Evolutionary conservation across 23 tunicate species (phyloP).

Genomic region (Ascidia mentula): DNA sequence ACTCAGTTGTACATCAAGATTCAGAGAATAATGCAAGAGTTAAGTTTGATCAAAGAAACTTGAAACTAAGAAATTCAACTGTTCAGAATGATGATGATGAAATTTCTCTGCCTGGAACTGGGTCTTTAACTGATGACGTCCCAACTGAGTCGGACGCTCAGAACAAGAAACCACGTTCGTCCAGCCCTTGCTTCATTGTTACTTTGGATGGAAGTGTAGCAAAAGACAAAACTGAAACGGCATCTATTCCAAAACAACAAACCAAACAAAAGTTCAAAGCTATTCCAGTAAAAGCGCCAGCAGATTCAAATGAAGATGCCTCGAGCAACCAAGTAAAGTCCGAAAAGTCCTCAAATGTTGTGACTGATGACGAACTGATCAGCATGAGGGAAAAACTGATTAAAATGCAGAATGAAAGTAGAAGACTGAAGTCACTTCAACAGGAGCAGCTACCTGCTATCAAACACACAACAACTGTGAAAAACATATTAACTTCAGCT

Average conservation of each 20-base stretch:
- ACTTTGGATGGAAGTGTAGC: conserved; percentile 41
- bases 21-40: background rate
- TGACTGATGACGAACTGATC: conserved; percentile 30
- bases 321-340: background rate
- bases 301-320: background rate
- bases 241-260: background rate
- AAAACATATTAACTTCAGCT: background rate
- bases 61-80: background rate
- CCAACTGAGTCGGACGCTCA: background rate
- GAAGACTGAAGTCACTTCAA: conserved; percentile 66
- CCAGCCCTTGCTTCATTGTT: conserved; percentile 63
- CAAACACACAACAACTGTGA: conserved; percentile 10
- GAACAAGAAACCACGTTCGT: conserved; percentile 11
- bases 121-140: background rate
- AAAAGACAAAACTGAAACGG: background rate
- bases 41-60: background rate
- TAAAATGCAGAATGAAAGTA: conserved; percentile 70
- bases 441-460: conserved; percentile 36
- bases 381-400: conserved; percentile 63
- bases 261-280: conserved; percentile 16
- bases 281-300: conserved; percentile 37
- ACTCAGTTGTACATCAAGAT: background rate
- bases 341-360: background rate
- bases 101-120: background rate
- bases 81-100: background rate